Base-by-base conservation (phyloP, 2,888 invertebrate genomes). In the Dysmachus trigonus region DNA sequence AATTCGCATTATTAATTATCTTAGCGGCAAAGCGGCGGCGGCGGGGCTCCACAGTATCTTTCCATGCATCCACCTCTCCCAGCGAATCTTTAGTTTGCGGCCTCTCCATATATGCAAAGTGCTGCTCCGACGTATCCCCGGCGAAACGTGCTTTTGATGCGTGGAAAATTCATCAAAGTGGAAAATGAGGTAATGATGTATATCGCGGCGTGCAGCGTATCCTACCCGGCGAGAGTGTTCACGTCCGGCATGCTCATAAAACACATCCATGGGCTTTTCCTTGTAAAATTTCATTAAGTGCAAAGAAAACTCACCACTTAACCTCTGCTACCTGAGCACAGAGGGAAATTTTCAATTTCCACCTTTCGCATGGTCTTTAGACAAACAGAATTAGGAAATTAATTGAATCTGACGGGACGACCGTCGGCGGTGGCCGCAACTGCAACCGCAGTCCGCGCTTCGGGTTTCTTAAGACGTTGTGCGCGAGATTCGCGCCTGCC, bases 101-200 rank as follows among this genome's bases (percentile, higher is more conserved):
- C 73, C 31, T 73, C 31, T n/a, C n/a, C n/a, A 73, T 51, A 47
- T 81, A 81, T 53, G 81, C 81, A 81, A 81, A 81, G 10, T 30
- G n/a, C 5, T 18, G 33, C 33, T 38, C 18, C 31, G 73, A 8
- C 31, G 33, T 13, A 73, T 81, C 22, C 47, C 51, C 27, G 10
- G 18, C 15, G 51, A 47, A 30, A 79, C 30, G 31, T 47, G 27
- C 83, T 41, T 41, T 27, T 31, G 35, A 62, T 85, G 85, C 85
- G 74, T 85, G 85, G 85, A 85, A 85, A 85, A 85, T 85, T 85
- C 62, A 85, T 77, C 74, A 85, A 77, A 85, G 85, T 85, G 85
- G 85, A 85, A 85, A 85, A 85, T 77, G 76, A 85, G 53, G 77
- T 74, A 76, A 53, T 18, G 85, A 76, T 51, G 71, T 74, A 77